phyloP scores from a whole-genome alignment of 1,140 invertebrate genomes.

The Whitmania pigra region DNA sequence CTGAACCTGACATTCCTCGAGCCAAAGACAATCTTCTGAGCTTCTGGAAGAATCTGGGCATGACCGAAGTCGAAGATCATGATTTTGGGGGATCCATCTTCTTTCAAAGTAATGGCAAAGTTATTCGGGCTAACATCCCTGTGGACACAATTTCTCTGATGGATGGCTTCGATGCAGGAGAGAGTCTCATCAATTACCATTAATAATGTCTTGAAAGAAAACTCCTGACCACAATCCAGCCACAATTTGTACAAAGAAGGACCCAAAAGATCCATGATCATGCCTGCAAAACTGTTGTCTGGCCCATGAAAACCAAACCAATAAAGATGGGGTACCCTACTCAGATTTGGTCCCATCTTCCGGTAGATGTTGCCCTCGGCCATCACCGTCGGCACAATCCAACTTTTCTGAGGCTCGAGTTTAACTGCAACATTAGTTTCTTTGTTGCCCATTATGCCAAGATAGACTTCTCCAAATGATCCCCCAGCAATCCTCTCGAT shows the following conservation, averaged over 20 bases:
- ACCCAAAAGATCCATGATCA: constrained; percentile 30
- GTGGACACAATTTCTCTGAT: constrained; percentile 50
- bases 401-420: constrained; percentile 20
- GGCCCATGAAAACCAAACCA: constrained; percentile 22
- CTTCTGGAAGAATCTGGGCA: constrained; percentile 38
- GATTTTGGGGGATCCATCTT: constrained; percentile 18
- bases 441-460: constrained; percentile 15
- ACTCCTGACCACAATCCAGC: constrained; percentile 27
- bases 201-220: constrained; percentile 33
- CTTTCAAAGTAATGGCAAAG: constrained; percentile 16
- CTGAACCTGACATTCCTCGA: background rate
- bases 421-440: constrained; percentile 23
- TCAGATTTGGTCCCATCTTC: constrained; percentile 16
- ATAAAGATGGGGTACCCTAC: constrained; percentile 17
- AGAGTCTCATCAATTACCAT: constrained; percentile 97
- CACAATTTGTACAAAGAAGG: constrained; percentile 28
- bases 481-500: constrained; percentile 20
- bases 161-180: constrained; percentile 50
- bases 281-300: constrained; percentile 18
- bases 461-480: constrained; percentile 24
- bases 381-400: constrained; percentile 17
- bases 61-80: constrained; percentile 49
- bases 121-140: constrained; percentile 28
- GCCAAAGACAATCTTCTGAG: constrained; percentile 15
- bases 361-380: constrained; percentile 26